Percentiles rank a stretch among this genome's conserved stretches.
phyloP scores from a whole-genome alignment of 2,888 invertebrate species.

The Crocallis elinguaria region DNA sequence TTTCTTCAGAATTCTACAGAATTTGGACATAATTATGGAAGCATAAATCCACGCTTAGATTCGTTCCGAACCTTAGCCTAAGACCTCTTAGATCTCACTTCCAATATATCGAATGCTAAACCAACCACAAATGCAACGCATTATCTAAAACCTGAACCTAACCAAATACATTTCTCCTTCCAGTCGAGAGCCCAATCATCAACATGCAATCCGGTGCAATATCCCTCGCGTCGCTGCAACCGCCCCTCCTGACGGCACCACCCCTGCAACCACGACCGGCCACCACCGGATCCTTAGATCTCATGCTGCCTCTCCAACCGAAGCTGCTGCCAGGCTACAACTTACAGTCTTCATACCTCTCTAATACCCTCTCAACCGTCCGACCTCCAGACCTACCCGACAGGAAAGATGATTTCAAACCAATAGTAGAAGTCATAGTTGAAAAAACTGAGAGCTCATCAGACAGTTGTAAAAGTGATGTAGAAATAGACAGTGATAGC shows the following conservation, averaged over 20 bases:
- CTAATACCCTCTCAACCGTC: slow-evolving; percentile 81
- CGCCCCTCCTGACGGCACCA: slow-evolving; percentile 81
- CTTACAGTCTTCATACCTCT: slow-evolving; percentile 75
- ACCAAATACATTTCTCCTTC: slow-evolving; percentile 51
- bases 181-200: slow-evolving; percentile 85
- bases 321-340: slow-evolving; percentile 86
- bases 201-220: slow-evolving; percentile 77
- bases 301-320: slow-evolving; percentile 90
- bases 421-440: slow-evolving; percentile 66
- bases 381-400: slow-evolving; percentile 72
- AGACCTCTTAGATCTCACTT: too few relatives aligned
- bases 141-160: slow-evolving; percentile 1
- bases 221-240: slow-evolving; percentile 82
- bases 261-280: slow-evolving; percentile 89
- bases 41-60: too few relatives aligned
- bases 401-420: slow-evolving; percentile 62
- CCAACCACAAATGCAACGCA: too few relatives aligned
- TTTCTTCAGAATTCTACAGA: too few relatives aligned
- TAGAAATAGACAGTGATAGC: slow-evolving; percentile 54
- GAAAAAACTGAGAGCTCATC: slow-evolving; percentile 64
- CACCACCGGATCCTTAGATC: slow-evolving; percentile 88
- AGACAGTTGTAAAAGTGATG: slow-evolving; percentile 50
- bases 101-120: too few relatives aligned
- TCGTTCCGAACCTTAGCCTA: too few relatives aligned
- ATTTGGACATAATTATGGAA: too few relatives aligned